Evolutionary conservation across 37 sponge, comb jelly and placozoan genomes (phyloP).

Genomic region (Theonella swinhoei): DNA sequence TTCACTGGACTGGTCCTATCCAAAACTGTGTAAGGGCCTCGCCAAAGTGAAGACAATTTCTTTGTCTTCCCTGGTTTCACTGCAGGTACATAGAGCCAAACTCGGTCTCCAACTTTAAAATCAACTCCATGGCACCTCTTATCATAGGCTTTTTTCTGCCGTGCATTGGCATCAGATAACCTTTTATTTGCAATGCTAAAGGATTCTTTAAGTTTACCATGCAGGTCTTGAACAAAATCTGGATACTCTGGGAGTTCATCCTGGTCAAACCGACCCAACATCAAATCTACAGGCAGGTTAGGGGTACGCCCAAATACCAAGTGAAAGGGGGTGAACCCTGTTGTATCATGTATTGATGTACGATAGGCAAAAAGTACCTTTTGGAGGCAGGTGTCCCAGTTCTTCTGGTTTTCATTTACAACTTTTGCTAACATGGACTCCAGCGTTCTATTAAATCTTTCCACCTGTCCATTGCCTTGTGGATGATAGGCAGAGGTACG

Average conservation of each 20-base stretch:
- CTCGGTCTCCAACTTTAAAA: conserved; percentile 30
- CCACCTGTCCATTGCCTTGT: neutral
- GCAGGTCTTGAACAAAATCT: conserved; percentile 20
- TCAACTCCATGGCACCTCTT: neutral
- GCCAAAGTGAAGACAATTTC: conserved; percentile 35
- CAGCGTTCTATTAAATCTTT: neutral
- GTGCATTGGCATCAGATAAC: neutral
- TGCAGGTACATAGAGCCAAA: conserved; percentile 47
- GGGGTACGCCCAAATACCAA: conserved; percentile 34
- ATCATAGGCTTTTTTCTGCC: conserved; percentile 6
- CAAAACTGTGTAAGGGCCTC: neutral
- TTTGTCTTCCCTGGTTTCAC: conserved; percentile 41
- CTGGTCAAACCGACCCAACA: conserved; percentile 8
- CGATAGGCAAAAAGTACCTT: neutral
- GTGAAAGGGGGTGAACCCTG: neutral
- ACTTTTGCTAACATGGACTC: neutral
- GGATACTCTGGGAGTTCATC: neutral
- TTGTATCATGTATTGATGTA: neutral
- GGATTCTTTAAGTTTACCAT: neutral
- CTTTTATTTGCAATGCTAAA: neutral
- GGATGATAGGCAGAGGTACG: neutral
- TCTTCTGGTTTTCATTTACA: neutral
- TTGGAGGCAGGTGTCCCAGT: neutral
- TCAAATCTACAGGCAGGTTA: conserved; percentile 40
- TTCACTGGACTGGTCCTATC: neutral